A percentile compares a stretch with the other conserved stretches of the same genome.
Evolutionary conservation across 2,888 invertebrate genomes (phyloP).

Genomic region (Syrista parreyssii): DNA sequence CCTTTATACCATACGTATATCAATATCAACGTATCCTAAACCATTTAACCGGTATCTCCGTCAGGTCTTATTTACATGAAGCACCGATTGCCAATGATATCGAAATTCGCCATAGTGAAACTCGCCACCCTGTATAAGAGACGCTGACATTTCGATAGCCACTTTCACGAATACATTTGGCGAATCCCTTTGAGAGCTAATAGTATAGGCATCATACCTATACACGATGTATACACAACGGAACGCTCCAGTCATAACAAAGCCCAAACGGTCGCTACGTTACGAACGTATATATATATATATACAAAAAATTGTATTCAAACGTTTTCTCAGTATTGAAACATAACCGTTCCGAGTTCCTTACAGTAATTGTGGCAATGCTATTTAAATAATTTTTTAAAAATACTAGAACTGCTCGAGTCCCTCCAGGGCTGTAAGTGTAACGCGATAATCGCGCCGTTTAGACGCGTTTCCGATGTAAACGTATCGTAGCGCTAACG

Average conservation of each 20-base stretch:
- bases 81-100: not conserved
- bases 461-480: slow-evolving; percentile 41
- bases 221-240: not conserved
- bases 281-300: not conserved
- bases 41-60: not conserved
- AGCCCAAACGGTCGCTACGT: not conserved
- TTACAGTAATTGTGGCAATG: not conserved
- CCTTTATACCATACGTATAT: not conserved
- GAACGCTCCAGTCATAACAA: not conserved
- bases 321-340: not conserved
- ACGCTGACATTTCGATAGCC: not conserved
- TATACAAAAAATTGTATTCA: not conserved
- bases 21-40: not conserved
- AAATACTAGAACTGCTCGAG: not conserved
- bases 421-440: not conserved
- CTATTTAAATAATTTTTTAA: not conserved
- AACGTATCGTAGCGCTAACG: slow-evolving; percentile 37
- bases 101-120: not conserved
- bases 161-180: not conserved
- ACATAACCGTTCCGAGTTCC: not conserved
- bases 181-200: not conserved
- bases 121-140: not conserved
- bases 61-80: not conserved
- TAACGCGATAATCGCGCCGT: slow-evolving; percentile 35
- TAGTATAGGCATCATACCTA: not conserved